phyloP scores from a whole-genome alignment of 1,140 invertebrate genomes.

The Euwallacea fornicatus region DNA sequence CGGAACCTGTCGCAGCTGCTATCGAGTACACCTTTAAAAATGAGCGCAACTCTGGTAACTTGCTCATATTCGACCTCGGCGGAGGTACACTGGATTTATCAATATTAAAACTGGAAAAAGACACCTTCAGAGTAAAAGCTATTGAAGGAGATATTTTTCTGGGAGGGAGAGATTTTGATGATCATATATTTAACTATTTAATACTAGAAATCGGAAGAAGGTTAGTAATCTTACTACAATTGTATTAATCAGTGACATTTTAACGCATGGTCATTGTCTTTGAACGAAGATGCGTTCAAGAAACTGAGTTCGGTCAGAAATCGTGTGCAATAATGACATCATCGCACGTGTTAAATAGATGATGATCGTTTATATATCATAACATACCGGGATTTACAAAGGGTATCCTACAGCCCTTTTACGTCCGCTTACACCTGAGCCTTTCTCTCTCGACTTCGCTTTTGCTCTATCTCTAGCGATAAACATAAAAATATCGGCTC shows the following conservation, averaged over 20 bases:
- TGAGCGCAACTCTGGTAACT: slow-evolving; percentile 49
- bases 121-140: slow-evolving; percentile 65
- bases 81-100: slow-evolving; percentile 81
- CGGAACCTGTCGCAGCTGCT: slow-evolving; percentile 70
- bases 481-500: too few species aligned
- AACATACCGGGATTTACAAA: too few species aligned
- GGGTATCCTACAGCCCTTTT: too few species aligned
- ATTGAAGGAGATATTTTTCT: slow-evolving; percentile 70
- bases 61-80: slow-evolving; percentile 63
- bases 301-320: neutral
- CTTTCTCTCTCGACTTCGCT: too few species aligned
- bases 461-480: too few species aligned
- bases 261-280: too few species aligned
- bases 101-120: slow-evolving; percentile 72
- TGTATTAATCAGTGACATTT: too few species aligned
- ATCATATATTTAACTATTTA: slow-evolving; percentile 52
- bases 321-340: too few species aligned
- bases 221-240: slow-evolving; percentile 1
- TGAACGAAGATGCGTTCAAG: too few species aligned
- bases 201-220: neutral
- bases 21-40: slow-evolving; percentile 59
- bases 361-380: too few species aligned
- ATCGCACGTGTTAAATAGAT: too few species aligned
- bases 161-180: slow-evolving; percentile 72
- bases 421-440: too few species aligned